phyloP scores from a whole-genome alignment of 2,113 vertebrate genomes.

The Spea bombifrons region DNA sequence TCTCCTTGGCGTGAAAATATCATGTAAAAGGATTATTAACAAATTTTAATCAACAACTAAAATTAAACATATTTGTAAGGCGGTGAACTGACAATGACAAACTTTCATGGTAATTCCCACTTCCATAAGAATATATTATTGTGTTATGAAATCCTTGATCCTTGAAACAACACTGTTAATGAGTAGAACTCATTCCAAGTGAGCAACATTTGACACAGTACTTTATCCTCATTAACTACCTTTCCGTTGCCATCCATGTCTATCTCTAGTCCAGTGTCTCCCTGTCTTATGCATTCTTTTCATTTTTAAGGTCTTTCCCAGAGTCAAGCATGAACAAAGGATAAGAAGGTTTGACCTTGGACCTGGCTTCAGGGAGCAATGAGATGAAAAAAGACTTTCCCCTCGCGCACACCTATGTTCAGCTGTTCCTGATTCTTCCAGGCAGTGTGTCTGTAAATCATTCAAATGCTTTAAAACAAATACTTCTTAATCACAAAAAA shows the following conservation, averaged over 20 bases:
- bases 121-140: background rate
- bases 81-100: background rate
- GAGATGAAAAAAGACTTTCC: conserved; percentile 19
- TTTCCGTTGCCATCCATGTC: background rate
- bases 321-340: background rate
- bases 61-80: background rate
- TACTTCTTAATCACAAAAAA: conserved; percentile 64
- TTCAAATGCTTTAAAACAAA: conserved; percentile 60
- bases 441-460: conserved; percentile 48
- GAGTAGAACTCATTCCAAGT: background rate
- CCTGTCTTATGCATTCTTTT: background rate
- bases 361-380: background rate
- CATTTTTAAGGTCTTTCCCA: background rate
- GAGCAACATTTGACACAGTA: background rate
- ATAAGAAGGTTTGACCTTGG: background rate
- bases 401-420: background rate
- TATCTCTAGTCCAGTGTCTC: background rate
- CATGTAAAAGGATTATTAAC: background rate
- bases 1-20: background rate
- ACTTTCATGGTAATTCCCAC: background rate
- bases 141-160: background rate
- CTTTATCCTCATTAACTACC: background rate
- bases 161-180: background rate
- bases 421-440: background rate
- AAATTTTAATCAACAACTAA: background rate